Evolutionary conservation across 2,888 invertebrate species (phyloP), one percentile per base, ranked within the genome.

Genomic region (Trachelus iudaicus): DNA sequence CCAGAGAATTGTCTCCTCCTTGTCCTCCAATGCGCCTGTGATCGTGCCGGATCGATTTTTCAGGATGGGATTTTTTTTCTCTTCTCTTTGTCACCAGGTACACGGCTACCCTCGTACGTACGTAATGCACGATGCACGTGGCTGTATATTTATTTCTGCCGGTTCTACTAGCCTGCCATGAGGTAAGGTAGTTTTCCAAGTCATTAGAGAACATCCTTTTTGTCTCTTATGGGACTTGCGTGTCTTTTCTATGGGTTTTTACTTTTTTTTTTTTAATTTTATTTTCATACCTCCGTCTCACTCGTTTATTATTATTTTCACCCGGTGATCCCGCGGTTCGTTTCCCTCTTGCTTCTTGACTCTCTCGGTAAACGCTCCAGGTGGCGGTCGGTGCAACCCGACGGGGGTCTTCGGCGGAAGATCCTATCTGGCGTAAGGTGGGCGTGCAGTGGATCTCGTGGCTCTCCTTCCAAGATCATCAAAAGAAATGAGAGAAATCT

Each of bases 351-450:
- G 56, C 56, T 56, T 23, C 56, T 56, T 56, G 56, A 56, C 56
- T 71, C 71, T 34, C 33, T 31, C 4, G 71, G 34, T 31, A 4
- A 23, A 31, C 71, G 33, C 71, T 33, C 71, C 71, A 34, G 71
- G 71, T 71, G 56, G 56, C 23, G 56, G 56, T 56, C 9, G 33
- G 71, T 71, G 15, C 31, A 34, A 13, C 71, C 71, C 71, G 31
- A 34, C 71, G 71, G 71, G 71, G 71, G 71, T 34, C 71, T 31
- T 71, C 31, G 56, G 34, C 71, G 71, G 81, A 79, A 84, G 83
- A 84, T 84, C 74, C 79, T 83, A 84, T 84, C 84, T 81, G 74
- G 80, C 76, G 79, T 79, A 79, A 82, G 83, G 84, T 84, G 84
- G 84, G 84, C 84, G 84, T 82, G 79, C 33, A 80, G 80, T 77